Conservation (phyloP, 2,113 vertebrate genomes). For the Sitta europaea region DNA sequence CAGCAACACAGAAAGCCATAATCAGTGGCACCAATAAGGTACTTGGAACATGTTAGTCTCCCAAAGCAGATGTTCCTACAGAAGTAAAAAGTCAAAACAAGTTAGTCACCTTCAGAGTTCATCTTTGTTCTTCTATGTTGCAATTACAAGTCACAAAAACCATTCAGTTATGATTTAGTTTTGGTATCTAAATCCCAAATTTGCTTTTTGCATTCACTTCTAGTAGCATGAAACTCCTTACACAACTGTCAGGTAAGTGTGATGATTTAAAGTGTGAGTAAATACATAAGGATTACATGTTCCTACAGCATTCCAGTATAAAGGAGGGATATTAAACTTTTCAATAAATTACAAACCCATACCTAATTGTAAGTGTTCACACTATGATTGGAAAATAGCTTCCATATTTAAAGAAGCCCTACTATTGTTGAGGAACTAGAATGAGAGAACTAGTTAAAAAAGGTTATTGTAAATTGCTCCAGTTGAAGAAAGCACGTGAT, state of each 20-base stretch:
- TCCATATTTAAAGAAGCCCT: background rate
- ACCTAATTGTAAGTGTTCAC: background rate
- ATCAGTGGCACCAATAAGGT: slow-evolving; percentile 84
- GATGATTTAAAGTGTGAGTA: background rate
- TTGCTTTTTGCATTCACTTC: background rate
- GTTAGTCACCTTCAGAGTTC: background rate
- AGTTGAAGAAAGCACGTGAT: background rate
- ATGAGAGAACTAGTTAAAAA: background rate
- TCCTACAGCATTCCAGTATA: background rate
- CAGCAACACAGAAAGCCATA: slow-evolving; percentile 88
- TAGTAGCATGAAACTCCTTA: background rate
- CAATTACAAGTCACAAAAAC: background rate
- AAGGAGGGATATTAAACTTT: background rate
- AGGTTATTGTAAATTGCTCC: background rate
- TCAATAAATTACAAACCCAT: background rate
- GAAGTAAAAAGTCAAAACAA: slow-evolving; percentile 32
- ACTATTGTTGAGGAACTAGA: background rate
- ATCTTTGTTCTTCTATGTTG: background rate
- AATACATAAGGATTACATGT: background rate
- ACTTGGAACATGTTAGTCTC: slow-evolving; percentile 87
- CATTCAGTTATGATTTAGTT: background rate
- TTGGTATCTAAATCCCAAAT: background rate
- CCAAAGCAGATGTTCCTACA: slow-evolving; percentile 91
- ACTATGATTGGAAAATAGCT: background rate
- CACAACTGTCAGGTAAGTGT: background rate